Evolutionary conservation across 2,113 vertebrate species (phyloP), one percentile per base, ranked within the genome.

Genomic region (Dissostichus mawsoni): DNA sequence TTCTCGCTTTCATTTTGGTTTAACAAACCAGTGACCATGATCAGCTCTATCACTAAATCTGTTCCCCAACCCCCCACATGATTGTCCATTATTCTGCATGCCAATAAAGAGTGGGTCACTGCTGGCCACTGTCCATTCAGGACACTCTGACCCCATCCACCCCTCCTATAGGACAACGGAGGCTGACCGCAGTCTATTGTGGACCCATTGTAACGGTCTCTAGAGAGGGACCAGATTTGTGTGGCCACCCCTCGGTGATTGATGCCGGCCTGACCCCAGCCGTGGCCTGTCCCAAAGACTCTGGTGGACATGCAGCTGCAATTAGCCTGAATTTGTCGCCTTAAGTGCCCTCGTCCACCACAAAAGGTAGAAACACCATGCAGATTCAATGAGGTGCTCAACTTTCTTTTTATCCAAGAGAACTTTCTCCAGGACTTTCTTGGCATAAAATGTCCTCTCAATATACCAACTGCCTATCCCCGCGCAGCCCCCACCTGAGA

Each of bases 261-360:
- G 92, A 91, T 92, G 91, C 88, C 23, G 85, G 62, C 51, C 79
- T 90, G 90, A 92, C 92, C 91, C 67, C 82, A 18, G 76, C 63
- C 29, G 65, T 78, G 83, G 81, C 81, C 86, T 63, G 55, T 80
- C 67, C 71, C 61, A 78, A 50, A 83, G 74, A 77, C 13, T 53
- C 29, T 61, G 62, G 57, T 23, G 52, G 82, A 90, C 87, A 56
- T 41, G 71, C 72, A 92, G 91, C 90, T 90, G 93, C 96, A 97
- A 97, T 97, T 97, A 97, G 95, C 90, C 92, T 77, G 79, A 92
- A 95, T 96, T 95, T 95, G 90, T 95, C 94, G 89, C 94, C 94
- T 92, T 82, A 74, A 83, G 82, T 80, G 89, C 74, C 63, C 88
- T 80, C 55, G 53, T 77, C 69, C 25, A 64, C 75, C 25, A 64